phyloP scores from a whole-genome alignment of 2,113 vertebrate genomes.

The Puma concolor region DNA sequence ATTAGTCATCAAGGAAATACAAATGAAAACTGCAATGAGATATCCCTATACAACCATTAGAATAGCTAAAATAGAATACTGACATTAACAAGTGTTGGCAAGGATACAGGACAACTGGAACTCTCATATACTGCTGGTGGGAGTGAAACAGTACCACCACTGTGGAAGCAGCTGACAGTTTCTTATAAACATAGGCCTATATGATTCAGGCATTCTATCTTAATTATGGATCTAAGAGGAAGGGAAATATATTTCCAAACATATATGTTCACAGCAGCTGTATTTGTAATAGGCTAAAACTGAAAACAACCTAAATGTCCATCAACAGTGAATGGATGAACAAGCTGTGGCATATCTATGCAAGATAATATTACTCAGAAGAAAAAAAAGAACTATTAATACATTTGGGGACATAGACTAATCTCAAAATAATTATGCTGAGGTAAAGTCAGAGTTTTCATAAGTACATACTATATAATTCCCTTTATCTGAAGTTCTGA shows the following conservation, averaged over 20 bases:
- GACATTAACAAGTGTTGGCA: background rate
- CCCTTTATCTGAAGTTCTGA: background rate
- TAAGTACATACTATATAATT: background rate
- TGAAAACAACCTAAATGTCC: background rate
- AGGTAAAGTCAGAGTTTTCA: background rate
- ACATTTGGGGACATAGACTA: background rate
- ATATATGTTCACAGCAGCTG: background rate
- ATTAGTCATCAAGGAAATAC: background rate
- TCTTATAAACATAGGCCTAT: background rate
- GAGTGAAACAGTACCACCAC: background rate
- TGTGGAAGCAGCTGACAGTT: background rate
- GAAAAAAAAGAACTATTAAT: background rate
- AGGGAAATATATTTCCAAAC: background rate
- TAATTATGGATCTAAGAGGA: background rate
- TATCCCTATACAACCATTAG: background rate
- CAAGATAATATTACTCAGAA: background rate
- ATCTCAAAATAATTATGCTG: background rate
- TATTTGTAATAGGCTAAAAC: background rate
- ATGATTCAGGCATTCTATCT: background rate
- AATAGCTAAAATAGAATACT: background rate
- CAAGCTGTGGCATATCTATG: background rate
- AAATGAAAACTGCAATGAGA: background rate
- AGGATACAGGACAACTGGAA: background rate
- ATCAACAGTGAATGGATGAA: background rate
- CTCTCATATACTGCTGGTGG: background rate